Evolutionary conservation across 1,140 invertebrate genomes (phyloP).

Genomic region (Octopus sinensis): DNA sequence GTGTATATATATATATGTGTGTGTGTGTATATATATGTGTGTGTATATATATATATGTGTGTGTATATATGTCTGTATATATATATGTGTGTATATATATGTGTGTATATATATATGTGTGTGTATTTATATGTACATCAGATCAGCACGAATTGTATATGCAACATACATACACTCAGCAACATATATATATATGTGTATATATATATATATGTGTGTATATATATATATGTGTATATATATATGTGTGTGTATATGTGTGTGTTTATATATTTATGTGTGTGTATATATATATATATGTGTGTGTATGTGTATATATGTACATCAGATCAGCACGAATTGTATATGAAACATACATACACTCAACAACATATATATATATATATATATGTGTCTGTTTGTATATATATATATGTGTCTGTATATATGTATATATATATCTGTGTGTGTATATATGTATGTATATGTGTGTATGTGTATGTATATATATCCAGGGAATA

Average conservation of each 20-base stretch:
- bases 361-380: neutral
- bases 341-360: neutral
- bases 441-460: neutral
- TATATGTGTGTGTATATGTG: neutral
- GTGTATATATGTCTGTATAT: neutral
- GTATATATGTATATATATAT: neutral
- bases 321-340: neutral
- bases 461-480: neutral
- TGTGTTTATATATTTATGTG: neutral
- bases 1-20: neutral
- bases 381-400: neutral
- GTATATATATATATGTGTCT: neutral
- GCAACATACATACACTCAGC: neutral
- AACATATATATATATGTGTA: neutral
- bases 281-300: neutral
- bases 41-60: neutral
- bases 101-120: neutral
- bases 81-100: neutral
- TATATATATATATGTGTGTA: neutral
- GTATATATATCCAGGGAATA: no score
- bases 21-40: neutral
- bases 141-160: no score
- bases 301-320: neutral
- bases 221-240: neutral
- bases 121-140: neutral